Evolutionary conservation across 2,888 invertebrate species (phyloP).

Genomic region (Alcis repandata): DNA sequence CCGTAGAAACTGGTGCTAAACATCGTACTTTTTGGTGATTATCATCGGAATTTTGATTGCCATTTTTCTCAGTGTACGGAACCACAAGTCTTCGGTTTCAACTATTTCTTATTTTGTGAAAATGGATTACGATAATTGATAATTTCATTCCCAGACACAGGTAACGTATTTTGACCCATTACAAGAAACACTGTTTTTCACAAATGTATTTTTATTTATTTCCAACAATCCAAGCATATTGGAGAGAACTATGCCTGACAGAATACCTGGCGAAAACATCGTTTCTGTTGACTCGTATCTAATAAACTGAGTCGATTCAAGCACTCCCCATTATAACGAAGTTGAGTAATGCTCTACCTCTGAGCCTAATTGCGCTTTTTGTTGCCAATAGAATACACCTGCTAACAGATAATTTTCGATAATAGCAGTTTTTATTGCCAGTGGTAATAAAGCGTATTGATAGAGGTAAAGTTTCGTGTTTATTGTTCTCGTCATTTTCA

Average conservation of each 20-base stretch:
- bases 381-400: conserved; percentile 23
- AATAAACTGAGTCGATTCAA: neutral
- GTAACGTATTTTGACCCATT: too few relatives aligned
- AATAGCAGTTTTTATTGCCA: conserved; percentile 10
- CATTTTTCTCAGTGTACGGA: too few relatives aligned
- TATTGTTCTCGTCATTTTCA: neutral
- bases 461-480: neutral
- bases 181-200: too few relatives aligned
- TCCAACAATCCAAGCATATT: too few relatives aligned
- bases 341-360: conserved; percentile 1
- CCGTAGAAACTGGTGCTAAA: too few relatives aligned
- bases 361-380: conserved; percentile 24
- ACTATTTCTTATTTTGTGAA: too few relatives aligned
- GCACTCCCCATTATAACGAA: conserved; percentile 6
- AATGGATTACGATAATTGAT: too few relatives aligned
- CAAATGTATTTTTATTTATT: neutral
- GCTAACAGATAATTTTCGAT: conserved; percentile 20
- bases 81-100: too few relatives aligned
- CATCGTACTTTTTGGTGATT: too few relatives aligned
- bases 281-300: neutral
- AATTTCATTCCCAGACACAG: too few relatives aligned
- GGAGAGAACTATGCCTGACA: too few relatives aligned
- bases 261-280: neutral
- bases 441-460: neutral
- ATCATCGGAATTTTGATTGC: too few relatives aligned